phyloP scores from a whole-genome alignment of 2,888 invertebrate genomes.

The Diploptera punctata region DNA sequence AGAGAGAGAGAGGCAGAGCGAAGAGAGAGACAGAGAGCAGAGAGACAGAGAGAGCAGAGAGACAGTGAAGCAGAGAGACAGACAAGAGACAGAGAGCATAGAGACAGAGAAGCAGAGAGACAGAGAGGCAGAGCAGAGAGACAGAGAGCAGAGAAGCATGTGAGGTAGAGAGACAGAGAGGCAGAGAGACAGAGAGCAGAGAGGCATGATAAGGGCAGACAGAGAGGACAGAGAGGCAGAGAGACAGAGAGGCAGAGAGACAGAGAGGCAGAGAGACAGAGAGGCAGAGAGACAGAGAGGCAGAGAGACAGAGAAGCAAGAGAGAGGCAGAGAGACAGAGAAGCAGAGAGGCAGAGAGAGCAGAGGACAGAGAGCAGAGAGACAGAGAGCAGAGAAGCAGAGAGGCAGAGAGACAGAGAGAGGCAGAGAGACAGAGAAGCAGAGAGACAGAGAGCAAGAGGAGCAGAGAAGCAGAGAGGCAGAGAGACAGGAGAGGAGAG shows the following conservation, averaged over 20 bases:
- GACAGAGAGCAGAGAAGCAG: not conserved
- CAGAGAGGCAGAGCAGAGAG: too few species aligned
- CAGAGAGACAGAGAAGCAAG: not conserved
- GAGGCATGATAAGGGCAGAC: not conserved
- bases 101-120: too few species aligned
- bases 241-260: not conserved
- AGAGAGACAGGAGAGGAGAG: too few species aligned
- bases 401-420: not conserved
- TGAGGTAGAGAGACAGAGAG: not conserved
- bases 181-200: not conserved
- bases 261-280: not conserved
- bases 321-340: too few species aligned
- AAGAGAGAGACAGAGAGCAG: not conserved
- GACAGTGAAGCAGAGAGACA: not conserved
- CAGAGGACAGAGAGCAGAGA: too few species aligned
- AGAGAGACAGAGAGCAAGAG: not conserved
- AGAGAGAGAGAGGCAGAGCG: not conserved
- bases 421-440: not conserved
- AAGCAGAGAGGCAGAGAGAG: too few species aligned
- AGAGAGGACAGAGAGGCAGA: too few species aligned
- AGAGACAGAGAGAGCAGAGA: not conserved
- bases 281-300: not conserved
- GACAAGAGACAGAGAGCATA: not conserved
- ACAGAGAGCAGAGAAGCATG: not conserved
- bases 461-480: not conserved